A percentile compares a stretch with the other conserved stretches of the same genome.
Conservation (phyloP, 2,113 vertebrate species). For the Vidua macroura region DNA sequence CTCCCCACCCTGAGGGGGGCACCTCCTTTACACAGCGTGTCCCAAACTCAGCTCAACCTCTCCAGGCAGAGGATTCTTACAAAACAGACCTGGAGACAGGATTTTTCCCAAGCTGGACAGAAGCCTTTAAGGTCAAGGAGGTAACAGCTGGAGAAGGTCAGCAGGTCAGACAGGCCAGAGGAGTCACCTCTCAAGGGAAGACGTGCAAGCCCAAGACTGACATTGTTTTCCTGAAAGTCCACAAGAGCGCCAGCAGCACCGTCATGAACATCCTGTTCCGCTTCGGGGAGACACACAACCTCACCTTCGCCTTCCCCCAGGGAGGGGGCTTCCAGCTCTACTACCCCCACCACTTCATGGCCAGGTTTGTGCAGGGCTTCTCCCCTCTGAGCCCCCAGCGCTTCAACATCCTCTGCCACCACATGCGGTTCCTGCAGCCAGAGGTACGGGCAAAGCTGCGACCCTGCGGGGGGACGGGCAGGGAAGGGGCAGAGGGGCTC, state of each 20-base stretch:
- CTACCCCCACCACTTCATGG: slow-evolving; percentile 77
- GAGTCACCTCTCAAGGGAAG: neutral
- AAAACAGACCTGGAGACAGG: neutral
- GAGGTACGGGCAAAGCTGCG: slow-evolving; percentile 61
- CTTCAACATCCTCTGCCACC: slow-evolving; percentile 86
- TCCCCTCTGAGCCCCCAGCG: neutral
- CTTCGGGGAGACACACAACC: slow-evolving; percentile 78
- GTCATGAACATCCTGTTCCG: slow-evolving; percentile 85
- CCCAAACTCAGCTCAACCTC: neutral
- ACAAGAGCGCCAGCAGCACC: slow-evolving; percentile 86
- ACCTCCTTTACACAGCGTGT: neutral
- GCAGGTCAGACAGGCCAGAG: neutral
- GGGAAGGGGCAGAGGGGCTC: neutral
- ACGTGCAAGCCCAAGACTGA: slow-evolving; percentile 72
- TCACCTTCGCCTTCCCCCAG: slow-evolving; percentile 80
- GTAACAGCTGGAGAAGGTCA: neutral
- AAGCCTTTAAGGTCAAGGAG: neutral
- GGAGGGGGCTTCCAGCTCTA: slow-evolving; percentile 73
- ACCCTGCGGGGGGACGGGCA: accelerated
- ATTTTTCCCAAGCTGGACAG: neutral
- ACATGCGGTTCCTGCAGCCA: slow-evolving; percentile 79
- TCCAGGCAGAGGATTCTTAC: neutral
- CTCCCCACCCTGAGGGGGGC: neutral
- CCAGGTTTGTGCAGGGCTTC: slow-evolving; percentile 76
- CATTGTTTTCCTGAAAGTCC: slow-evolving; percentile 85